These are phyloP conservation scores for Dolichomitus sp. DNA, from an alignment of 2,888 invertebrate species.

Conservation along the genomic window DNA sequence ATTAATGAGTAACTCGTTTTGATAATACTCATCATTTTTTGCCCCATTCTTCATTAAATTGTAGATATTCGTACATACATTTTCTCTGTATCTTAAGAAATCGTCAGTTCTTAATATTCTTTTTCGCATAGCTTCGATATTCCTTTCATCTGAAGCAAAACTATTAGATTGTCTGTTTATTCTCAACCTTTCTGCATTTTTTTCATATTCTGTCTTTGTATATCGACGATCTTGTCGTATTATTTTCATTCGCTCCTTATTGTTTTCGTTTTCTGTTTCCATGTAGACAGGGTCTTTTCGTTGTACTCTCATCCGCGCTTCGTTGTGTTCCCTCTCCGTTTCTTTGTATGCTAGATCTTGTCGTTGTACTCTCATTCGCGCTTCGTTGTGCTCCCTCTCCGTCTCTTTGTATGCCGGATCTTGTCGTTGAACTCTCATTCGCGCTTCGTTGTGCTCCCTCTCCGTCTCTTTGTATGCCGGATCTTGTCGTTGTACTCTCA, in stretches of 20 bases:
- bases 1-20: background rate
- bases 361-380: background rate
- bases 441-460: background rate
- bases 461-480: background rate
- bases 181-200: too few relatives aligned
- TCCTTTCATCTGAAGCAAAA: too few relatives aligned
- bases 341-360: background rate
- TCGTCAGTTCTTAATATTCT: too few relatives aligned
- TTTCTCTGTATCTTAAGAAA: background rate
- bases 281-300: background rate
- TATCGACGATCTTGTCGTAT: too few relatives aligned
- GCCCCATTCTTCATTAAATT: background rate
- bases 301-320: slow-evolving; percentile 9
- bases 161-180: too few relatives aligned
- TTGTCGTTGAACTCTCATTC: background rate
- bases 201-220: too few relatives aligned
- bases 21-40: background rate
- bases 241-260: too few relatives aligned
- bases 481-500: too few relatives aligned
- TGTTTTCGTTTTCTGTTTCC: background rate
- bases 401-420: background rate
- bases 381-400: background rate
- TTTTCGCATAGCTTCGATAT: too few relatives aligned
- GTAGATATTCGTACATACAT: background rate
- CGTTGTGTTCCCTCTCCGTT: background rate